Base-by-base conservation (phyloP, 2,797 vertebrate genomes). In the Graptemys geographica region DNA sequence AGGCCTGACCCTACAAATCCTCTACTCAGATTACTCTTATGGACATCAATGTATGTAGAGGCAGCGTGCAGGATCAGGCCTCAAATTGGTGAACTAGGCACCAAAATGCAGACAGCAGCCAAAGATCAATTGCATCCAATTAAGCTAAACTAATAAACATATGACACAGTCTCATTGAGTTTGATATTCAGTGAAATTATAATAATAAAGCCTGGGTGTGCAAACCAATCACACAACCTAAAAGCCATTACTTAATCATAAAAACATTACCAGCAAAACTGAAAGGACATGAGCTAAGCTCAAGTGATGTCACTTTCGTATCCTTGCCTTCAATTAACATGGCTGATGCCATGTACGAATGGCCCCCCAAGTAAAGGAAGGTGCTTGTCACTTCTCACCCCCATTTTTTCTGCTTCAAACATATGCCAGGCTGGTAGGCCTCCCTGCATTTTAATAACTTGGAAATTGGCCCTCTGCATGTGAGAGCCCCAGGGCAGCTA, bases 401-500 rank as follows among this genome's bases (percentile, higher is more conserved):
- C 55, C 23, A 27, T 31, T 86, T 90, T 69, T 49, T 69, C 81
- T 21, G 53, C 65, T 91, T 90, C 62, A 87, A 87, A 57, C 53
- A 87, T 65, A 83, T 83, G 49, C 72, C 83, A 79, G 85, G 56
- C 79, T 83, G 79, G 18, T 76, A 72, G 56, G 56, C 85, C 79
- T 87, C 28, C 79, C 76, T 92, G 81, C 74, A 92, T 92, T 87
- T 87, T 92, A 87, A 87, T 92, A 87, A 87, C 74, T 56, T 69
- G 81, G 57, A 87, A 87, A 87, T 78, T 74, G 44, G 56, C 59
- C 86, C 76, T 72, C 59, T 33, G 8, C 62, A 74, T 80, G 74
- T 52, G 80, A 84, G 28, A 72, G 81, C 81, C 76, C 72, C 52
- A 59, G 69, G 86, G 90, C 86, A 53, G 15, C 21, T 37, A 37